Conservation (phyloP, 2,888 invertebrate species). For the Chelonus formosanus region DNA sequence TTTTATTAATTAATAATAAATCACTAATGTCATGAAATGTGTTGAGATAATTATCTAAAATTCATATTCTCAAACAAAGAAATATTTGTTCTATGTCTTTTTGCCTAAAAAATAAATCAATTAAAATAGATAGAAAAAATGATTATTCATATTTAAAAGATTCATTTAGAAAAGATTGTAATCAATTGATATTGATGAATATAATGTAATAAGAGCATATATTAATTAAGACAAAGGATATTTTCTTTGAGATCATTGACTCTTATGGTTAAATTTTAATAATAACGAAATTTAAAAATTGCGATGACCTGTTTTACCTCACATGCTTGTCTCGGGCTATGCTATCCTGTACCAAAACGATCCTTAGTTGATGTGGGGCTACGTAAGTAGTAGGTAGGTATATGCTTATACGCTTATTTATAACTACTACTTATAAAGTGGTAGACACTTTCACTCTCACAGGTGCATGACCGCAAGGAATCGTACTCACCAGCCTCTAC, state of each 20-base stretch:
- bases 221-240: slow-evolving; percentile 43
- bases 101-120: no score
- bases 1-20: no score
- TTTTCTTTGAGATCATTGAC: slow-evolving; percentile 10
- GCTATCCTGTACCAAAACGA: no score
- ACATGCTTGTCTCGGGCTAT: no score
- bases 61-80: no score
- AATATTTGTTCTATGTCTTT: no score
- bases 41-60: no score
- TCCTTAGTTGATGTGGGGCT: no score
- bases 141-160: no score
- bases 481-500: slow-evolving; percentile 17
- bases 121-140: no score
- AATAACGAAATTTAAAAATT: slow-evolving; percentile 15
- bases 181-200: no score
- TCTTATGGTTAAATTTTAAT: slow-evolving; percentile 20
- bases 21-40: no score
- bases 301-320: slow-evolving; percentile 3
- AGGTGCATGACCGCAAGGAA: slow-evolving; percentile 61
- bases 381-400: not conserved
- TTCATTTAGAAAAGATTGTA: slow-evolving; percentile 44
- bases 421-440: slow-evolving; percentile 32
- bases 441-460: slow-evolving; percentile 64
- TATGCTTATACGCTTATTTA: slow-evolving; percentile 35
- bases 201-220: slow-evolving; percentile 52